Evolutionary conservation across 1,140 invertebrate species (phyloP), one percentile per base, ranked within the genome.

Genomic region (Hyles euphorbiae): DNA sequence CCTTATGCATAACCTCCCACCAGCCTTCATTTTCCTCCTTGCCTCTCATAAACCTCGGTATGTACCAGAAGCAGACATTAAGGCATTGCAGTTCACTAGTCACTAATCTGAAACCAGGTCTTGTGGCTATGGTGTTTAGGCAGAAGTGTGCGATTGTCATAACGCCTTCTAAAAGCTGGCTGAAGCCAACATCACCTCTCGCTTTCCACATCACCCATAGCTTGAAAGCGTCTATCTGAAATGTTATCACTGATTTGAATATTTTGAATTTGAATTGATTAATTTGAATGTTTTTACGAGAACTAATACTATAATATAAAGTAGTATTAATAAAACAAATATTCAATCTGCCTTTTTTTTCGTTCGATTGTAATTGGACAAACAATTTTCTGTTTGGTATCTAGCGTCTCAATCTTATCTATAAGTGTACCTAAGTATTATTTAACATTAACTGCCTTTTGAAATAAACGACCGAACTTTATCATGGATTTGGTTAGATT

Each of bases 21-120:
- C 95, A 96, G 3, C 92, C 89, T 0, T 88, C 75, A 46, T 91
- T 92, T 74, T 94, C 92, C n/a, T 90, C 68, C 49, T 90, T 63
- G 2, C 80, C 79, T 51, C 95, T 87, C 89, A 98, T 90, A n/a
- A 90, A 92, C 5, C 87, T 89, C 0, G 97, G 97, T 53, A 98
- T 92, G 75, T 96, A 98, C 96, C 96, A 98, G 74, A 98, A 98
- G 74, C 96, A 98, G 0, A 98, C 92, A 74, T 97, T 98, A 22
- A 95, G 94, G 56, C 94, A 95, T 68, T 96, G 92, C 46, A 90
- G 71, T 52, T 91, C 92, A 44, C 92, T 73, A 0, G 90, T 72
- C 0, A 95, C 92, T 7, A 94, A 74, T 50, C 91, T 82, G 63
- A 94, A 95, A 11, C 93, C 93, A 10, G 88, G 72, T 43, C 81